Percentiles rank a stretch among this genome's conserved stretches.
Conservation (phyloP, 2,888 invertebrate genomes). For the Tinea pellionella region DNA sequence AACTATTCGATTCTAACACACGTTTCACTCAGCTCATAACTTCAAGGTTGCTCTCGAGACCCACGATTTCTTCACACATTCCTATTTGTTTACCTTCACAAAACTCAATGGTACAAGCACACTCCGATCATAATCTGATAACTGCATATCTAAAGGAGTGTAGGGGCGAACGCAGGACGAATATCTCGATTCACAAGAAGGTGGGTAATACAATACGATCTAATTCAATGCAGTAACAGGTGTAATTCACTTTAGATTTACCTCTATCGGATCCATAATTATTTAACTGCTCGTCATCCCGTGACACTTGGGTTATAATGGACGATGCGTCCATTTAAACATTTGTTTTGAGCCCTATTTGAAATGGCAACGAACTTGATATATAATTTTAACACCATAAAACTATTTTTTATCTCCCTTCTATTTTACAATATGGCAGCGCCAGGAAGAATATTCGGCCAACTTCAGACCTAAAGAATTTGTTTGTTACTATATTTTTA, state of each 20-base stretch:
- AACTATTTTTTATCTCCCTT: constrained; percentile 70
- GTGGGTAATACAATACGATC: constrained; percentile 66
- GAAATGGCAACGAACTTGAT: constrained; percentile 62
- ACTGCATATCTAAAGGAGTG: not conserved
- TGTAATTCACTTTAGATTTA: constrained; percentile 72
- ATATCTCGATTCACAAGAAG: constrained; percentile 48
- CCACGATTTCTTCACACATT: not conserved
- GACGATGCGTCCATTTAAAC: constrained; percentile 96
- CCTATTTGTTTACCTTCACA: constrained; percentile 9
- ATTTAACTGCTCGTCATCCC: constrained; percentile 96
- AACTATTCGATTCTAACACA: not conserved
- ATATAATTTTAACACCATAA: constrained; percentile 67
- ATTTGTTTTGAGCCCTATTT: constrained; percentile 65
- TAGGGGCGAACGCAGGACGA: constrained; percentile 17
- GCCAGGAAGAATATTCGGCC: constrained; percentile 58
- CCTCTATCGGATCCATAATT: constrained; percentile 94
- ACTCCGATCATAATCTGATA: not conserved
- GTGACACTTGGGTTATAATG: constrained; percentile 98
- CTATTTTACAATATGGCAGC: constrained; percentile 70
- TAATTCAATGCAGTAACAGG: constrained; percentile 67
- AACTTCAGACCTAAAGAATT: constrained; percentile 28
- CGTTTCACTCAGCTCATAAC: not conserved
- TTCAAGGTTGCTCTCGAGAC: constrained; percentile 4
- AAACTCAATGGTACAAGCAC: not conserved
- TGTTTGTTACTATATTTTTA: not conserved